phyloP scores from a whole-genome alignment of 2,888 invertebrate species.

The Sturmia bella region DNA sequence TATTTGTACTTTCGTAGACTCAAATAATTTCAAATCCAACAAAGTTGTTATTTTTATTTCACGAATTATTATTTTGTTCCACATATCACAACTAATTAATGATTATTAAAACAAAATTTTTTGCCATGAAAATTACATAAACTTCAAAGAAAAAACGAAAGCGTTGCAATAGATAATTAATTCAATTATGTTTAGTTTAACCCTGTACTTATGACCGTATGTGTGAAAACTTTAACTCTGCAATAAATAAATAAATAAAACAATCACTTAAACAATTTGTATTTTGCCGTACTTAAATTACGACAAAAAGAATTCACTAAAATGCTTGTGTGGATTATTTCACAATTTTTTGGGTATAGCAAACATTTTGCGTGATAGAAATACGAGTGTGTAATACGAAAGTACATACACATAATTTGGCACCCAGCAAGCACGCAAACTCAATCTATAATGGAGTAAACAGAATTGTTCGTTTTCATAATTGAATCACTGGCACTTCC shows the following conservation, averaged over 20 bases:
- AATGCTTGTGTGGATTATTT: slow-evolving; percentile 15
- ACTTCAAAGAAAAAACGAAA: slow-evolving; percentile 23
- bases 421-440: neutral
- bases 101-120: neutral
- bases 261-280: slow-evolving; percentile 60
- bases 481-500: too few relatives aligned
- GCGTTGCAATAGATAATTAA: slow-evolving; percentile 20
- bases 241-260: slow-evolving; percentile 30
- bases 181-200: neutral
- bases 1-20: too few relatives aligned
- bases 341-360: neutral
- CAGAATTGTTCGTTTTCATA: too few relatives aligned
- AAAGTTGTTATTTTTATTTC: neutral
- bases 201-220: neutral
- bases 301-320: neutral
- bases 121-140: neutral
- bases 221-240: neutral
- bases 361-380: neutral
- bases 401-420: neutral
- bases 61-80: neutral
- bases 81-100: slow-evolving; percentile 2
- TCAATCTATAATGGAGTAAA: neutral
- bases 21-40: too few relatives aligned
- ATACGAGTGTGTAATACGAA: too few relatives aligned
- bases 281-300: neutral